Base-by-base conservation (phyloP, 1,140 invertebrate genomes). In the Gonioctena quinquepunctata region DNA sequence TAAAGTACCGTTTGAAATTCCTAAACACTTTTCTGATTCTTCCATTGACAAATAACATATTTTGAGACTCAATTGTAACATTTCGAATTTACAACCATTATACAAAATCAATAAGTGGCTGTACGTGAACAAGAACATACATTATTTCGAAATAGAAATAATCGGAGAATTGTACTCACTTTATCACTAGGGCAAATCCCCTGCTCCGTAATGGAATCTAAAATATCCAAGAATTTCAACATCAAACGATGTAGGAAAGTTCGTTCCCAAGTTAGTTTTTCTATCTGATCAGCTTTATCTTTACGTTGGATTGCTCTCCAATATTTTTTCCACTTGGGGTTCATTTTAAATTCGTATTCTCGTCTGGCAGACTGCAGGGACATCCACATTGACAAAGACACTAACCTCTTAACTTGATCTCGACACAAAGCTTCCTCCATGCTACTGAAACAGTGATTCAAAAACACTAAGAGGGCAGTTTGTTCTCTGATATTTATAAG, bases 361-460 rank as follows among this genome's bases (percentile, higher is more conserved):
- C 94, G 85, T 57, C 96, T 86, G 33, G 86, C 88, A 87, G 90
- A 90, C 78, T 97, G 91, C 13, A 99, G 85, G 77, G 94, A 96
- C 19, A 90, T 88, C 96, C 97, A 99, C 87, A 96, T 97, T 4
- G 95, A 92, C 0, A 99, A 86, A 0, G 96, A 98, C 0, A 99
- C 95, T 19, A 99, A 85, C 71, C 91, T 87, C 81, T 97, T 96
- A 2, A 97, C 92, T 85, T 97, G 94, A 76, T 96, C 93, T 28
- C 97, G 84, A 52, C 99, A 95, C 6, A 99, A 81, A 73, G 93
- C 92, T 21, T 98, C 92, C 86, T 99, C 97, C 93, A 98, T 94
- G 75, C 95, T 98, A 78, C 97, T 98, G 73, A 99, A 98, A 81
- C 96, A 96, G 82, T 99, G 96, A 82, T 96, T 97, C 0, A 99